Evolutionary conservation across 2,888 invertebrate species (phyloP).

Genomic region (Orthonevra nobilis): DNA sequence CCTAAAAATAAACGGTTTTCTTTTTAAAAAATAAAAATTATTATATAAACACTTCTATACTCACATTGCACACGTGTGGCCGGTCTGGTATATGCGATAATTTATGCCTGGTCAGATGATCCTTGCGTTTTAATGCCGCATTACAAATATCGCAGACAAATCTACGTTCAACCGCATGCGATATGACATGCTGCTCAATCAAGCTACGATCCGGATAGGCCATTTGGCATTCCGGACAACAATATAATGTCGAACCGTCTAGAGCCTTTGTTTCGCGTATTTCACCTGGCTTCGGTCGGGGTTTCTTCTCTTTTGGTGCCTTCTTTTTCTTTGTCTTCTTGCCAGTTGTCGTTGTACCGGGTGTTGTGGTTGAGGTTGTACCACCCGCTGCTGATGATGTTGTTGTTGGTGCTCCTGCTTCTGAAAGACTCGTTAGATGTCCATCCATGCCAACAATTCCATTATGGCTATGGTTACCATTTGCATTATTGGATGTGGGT

Average conservation of each 20-base stretch:
- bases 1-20: no score
- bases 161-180: constrained; percentile 91
- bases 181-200: constrained; percentile 91
- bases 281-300: constrained; percentile 85
- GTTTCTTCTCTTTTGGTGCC: constrained; percentile 88
- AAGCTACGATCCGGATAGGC: constrained; percentile 92
- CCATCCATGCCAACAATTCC: constrained; percentile 77
- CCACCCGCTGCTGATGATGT: constrained; percentile 79
- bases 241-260: constrained; percentile 91
- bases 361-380: constrained; percentile 80
- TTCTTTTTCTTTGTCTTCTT: constrained; percentile 81
- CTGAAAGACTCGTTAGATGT: constrained; percentile 77
- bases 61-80: constrained; percentile 90
- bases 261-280: constrained; percentile 83
- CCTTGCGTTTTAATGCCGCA: constrained; percentile 92
- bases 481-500: constrained; percentile 74
- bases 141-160: constrained; percentile 95
- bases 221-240: constrained; percentile 94
- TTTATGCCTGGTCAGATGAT: constrained; percentile 92
- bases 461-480: constrained; percentile 76
- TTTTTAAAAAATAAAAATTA: no score
- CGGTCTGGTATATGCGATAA: constrained; percentile 93
- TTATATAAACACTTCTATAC: constrained; percentile 51
- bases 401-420: constrained; percentile 78
- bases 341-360: constrained; percentile 78